Evolutionary conservation across 64 coral and sea anemone genomes (phyloP).

Genomic region (Orbicella faveolata): DNA sequence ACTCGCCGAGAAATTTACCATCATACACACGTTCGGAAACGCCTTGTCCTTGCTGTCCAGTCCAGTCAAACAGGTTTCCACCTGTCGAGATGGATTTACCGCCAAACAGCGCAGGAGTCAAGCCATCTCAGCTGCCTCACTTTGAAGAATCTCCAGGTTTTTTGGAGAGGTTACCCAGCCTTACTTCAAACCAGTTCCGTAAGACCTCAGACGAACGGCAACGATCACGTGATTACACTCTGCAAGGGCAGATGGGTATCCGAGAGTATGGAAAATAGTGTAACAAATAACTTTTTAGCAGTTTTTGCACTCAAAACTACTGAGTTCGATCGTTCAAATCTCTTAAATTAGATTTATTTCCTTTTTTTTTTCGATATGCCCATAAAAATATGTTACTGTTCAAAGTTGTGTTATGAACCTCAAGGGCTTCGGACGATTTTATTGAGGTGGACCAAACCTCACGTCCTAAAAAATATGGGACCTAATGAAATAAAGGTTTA

Average conservation of each 20-base stretch:
- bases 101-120: not conserved
- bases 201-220: not conserved
- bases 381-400: no score
- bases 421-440: no score
- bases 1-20: not conserved
- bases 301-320: no score
- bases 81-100: not conserved
- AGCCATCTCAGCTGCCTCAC: not conserved
- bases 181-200: not conserved
- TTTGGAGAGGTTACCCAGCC: not conserved
- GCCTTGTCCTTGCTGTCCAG: not conserved
- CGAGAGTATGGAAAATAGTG: not conserved
- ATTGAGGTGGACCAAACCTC: no score
- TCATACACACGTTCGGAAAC: not conserved
- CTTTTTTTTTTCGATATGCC: no score
- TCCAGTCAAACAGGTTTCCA: constrained; percentile 1
- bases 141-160: not conserved
- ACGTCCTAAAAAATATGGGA: no score
- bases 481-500: no score
- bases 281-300: not conserved
- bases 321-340: no score
- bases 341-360: no score
- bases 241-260: not conserved
- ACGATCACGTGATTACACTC: not conserved
- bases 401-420: no score